Evolutionary conservation across 2,113 vertebrate genomes (phyloP), one percentile per base, ranked within the genome.

Genomic region (Neogobius melanostomus): DNA sequence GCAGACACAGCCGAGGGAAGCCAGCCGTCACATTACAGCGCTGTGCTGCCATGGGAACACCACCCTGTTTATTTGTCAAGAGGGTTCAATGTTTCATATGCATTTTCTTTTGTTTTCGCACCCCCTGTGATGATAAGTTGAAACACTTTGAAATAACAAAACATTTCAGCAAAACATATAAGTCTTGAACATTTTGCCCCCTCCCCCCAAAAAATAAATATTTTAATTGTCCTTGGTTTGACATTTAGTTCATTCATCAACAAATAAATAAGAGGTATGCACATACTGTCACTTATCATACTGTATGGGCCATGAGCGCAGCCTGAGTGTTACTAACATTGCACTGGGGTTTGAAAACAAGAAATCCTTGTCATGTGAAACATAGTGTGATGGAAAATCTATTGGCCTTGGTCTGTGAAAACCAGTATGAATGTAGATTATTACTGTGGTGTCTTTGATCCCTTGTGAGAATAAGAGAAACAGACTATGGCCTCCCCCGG

Each of bases 21-120:
- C 90, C 90, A 91, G 88, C 88, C 90, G 82, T 90, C 91, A 91
- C 89, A 91, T 91, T 91, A 89, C 90, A 83, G 78, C 85, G 43
- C 77, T 42, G 12, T 46, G 85, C 86, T 90, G 87, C 89, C 85
- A 91, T 91, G 88, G 86, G 89, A 92, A 91, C 90, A 57, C 80
- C 51, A 71, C 15, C 66, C 80, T 88, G 86, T 88, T 89, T 91
- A 88, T 89, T 87, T 90, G 86, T 88, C 74, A 72, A n/a, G 79
- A 51, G 79, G 68, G 70, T 80, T 76, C 79, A 74, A 80, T 83
- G 78, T 85, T 91, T 84, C 80, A 75, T 85, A 88, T 87, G 88
- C 84, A 84, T 87, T 88, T 77, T 75, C 66, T 21, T 59, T 61
- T 16, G 14, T 45, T 61, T 61, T 45, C 44, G 11, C 15, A 11